Conservation (phyloP, 1,140 invertebrate species). For the Aphis gossypii region DNA sequence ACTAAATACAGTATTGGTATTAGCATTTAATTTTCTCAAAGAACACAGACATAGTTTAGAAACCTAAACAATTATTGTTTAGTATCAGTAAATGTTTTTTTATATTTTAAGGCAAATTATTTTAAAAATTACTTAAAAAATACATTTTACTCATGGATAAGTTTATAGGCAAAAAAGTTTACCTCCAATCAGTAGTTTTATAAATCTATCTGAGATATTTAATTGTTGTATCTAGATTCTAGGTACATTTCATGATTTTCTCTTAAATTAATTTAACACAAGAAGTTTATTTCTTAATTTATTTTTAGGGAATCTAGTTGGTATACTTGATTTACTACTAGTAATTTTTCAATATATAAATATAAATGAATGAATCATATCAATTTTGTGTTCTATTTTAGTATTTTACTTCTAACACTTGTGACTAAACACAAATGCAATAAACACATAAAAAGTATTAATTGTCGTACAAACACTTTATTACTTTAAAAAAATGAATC, state of each 20-base stretch:
- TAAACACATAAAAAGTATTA: neutral
- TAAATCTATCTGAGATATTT: too few relatives aligned
- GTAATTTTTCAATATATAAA: neutral
- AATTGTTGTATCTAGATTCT: too few relatives aligned
- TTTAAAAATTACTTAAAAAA: too few relatives aligned
- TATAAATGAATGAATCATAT: neutral
- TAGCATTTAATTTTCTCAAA: too few relatives aligned
- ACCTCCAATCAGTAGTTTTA: too few relatives aligned
- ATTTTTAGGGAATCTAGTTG: neutral
- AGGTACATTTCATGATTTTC: neutral
- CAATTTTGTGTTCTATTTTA: neutral
- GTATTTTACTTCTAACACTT: neutral
- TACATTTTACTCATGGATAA: too few relatives aligned
- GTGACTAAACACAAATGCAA: neutral
- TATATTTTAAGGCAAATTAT: too few relatives aligned
- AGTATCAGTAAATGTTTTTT: too few relatives aligned
- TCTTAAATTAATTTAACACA: neutral
- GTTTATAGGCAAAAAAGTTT: too few relatives aligned
- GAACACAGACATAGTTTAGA: too few relatives aligned
- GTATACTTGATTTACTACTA: neutral
- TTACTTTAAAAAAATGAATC: neutral
- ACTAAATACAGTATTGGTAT: too few relatives aligned
- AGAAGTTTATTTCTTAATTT: neutral
- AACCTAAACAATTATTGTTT: too few relatives aligned
- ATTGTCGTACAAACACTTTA: conserved; percentile 15